phyloP scores from a whole-genome alignment of 2,888 invertebrate species.

The Drosophila neutralis region DNA sequence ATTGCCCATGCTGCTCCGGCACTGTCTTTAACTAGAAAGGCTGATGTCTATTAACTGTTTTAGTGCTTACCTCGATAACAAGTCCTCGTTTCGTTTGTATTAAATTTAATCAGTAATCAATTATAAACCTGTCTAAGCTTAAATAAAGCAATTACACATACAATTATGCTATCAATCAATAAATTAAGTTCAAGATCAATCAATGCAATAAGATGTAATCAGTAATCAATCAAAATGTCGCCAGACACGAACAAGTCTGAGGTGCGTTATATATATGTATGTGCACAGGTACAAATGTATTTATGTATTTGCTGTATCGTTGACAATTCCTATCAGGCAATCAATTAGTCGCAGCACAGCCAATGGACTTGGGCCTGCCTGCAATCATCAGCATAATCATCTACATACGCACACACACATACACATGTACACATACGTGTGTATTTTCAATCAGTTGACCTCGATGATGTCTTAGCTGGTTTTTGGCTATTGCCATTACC shows the following conservation, averaged over 20 bases:
- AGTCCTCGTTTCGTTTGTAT: neutral
- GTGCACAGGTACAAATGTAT: neutral
- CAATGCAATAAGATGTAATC: slow-evolving; percentile 45
- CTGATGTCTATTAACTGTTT: neutral
- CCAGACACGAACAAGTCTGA: slow-evolving; percentile 27
- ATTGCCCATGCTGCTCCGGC: too few species aligned
- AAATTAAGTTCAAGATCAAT: slow-evolving; percentile 44
- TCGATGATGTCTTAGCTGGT: slow-evolving; percentile 42
- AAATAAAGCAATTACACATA: slow-evolving; percentile 41
- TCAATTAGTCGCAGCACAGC: slow-evolving; percentile 47
- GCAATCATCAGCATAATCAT: slow-evolving; percentile 5
- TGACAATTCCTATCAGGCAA: slow-evolving; percentile 39
- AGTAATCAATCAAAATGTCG: slow-evolving; percentile 71
- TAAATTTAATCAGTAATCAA: neutral
- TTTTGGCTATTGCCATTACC: slow-evolving; percentile 58
- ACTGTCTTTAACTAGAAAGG: neutral
- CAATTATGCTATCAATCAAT: slow-evolving; percentile 45
- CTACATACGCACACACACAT: neutral
- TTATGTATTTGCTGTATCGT: neutral
- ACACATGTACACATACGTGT: neutral
- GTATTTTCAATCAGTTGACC: slow-evolving; percentile 58
- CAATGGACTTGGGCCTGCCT: slow-evolving; percentile 2
- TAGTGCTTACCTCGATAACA: slow-evolving; percentile 5
- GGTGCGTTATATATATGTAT: slow-evolving; percentile 2
- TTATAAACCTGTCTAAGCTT: slow-evolving; percentile 17